These are phyloP conservation scores for Ariopsis seemanni DNA, from an alignment of 2,113 vertebrate genomes.

Conservation along the genomic window DNA sequence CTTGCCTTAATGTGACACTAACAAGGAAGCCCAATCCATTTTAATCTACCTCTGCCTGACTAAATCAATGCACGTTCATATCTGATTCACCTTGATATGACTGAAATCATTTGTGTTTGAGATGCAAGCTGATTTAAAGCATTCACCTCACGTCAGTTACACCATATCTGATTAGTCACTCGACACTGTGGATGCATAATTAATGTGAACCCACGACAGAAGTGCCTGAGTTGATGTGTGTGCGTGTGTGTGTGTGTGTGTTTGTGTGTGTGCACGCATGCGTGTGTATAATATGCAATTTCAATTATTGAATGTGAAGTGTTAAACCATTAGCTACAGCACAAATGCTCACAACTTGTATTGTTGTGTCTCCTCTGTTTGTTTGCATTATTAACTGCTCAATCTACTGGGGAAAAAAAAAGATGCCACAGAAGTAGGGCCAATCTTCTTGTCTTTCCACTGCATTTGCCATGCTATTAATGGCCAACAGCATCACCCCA, in stretches of 20 bases:
- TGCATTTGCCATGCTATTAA: conserved; percentile 51
- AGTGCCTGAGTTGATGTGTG: conserved; percentile 5
- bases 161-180: conserved; percentile 40
- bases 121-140: conserved; percentile 37
- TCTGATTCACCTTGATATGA: conserved; percentile 35
- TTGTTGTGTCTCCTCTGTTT: conserved; percentile 15
- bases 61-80: conserved; percentile 36
- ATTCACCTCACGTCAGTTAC: conserved; percentile 33
- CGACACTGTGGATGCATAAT: conserved; percentile 34
- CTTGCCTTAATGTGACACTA: conserved; percentile 13
- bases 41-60: conserved; percentile 8
- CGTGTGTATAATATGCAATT: background rate
- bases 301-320: background rate
- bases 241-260: background rate
- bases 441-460: conserved; percentile 43
- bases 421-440: conserved; percentile 21
- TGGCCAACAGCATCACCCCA: conserved; percentile 28
- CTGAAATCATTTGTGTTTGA: conserved; percentile 28
- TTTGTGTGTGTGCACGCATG: background rate
- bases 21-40: conserved; percentile 12
- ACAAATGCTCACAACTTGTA: conserved; percentile 9
- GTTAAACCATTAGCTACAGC: conserved; percentile 5
- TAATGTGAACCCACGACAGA: conserved; percentile 39
- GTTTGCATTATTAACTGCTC: conserved; percentile 41
- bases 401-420: conserved; percentile 30